phyloP scores from a whole-genome alignment of 2,797 vertebrate species.

The Enteromius viviparus region DNA sequence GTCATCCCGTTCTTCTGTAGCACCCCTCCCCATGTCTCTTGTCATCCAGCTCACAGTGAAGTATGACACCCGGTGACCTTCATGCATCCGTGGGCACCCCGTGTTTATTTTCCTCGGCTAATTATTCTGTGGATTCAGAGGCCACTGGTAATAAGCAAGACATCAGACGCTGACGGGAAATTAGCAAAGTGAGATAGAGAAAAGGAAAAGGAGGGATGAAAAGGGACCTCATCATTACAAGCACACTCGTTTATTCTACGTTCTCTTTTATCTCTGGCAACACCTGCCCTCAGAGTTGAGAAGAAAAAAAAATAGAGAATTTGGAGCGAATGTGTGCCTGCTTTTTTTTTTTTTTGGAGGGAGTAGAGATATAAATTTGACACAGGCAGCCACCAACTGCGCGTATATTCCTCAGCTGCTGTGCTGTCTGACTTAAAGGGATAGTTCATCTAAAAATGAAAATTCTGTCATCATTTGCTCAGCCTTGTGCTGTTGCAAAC shows the following conservation, averaged over 20 bases:
- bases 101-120: slow-evolving; percentile 46
- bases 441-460: slow-evolving; percentile 8
- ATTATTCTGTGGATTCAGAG: slow-evolving; percentile 54
- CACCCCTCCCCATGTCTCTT: slow-evolving; percentile 2
- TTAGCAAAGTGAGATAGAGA: slow-evolving; percentile 41
- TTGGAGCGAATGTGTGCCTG: background rate
- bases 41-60: slow-evolving; percentile 6
- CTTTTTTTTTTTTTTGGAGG: background rate
- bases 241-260: slow-evolving; percentile 47
- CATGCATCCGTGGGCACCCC: slow-evolving; percentile 27
- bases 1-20: slow-evolving; percentile 22
- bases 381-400: slow-evolving; percentile 3
- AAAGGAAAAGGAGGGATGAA: slow-evolving; percentile 33
- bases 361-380: slow-evolving; percentile 30
- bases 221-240: slow-evolving; percentile 51
- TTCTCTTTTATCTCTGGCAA: slow-evolving; percentile 47
- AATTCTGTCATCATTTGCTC: slow-evolving; percentile 19
- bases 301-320: slow-evolving; percentile 31
- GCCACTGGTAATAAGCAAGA: slow-evolving; percentile 58
- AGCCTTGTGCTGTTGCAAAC: background rate
- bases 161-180: slow-evolving; percentile 55
- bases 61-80: slow-evolving; percentile 55
- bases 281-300: slow-evolving; percentile 41
- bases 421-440: slow-evolving; percentile 7
- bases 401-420: slow-evolving; percentile 18